Evolutionary conservation across 2,113 vertebrate genomes (phyloP).

Genomic region (Varanus salvator): DNA sequence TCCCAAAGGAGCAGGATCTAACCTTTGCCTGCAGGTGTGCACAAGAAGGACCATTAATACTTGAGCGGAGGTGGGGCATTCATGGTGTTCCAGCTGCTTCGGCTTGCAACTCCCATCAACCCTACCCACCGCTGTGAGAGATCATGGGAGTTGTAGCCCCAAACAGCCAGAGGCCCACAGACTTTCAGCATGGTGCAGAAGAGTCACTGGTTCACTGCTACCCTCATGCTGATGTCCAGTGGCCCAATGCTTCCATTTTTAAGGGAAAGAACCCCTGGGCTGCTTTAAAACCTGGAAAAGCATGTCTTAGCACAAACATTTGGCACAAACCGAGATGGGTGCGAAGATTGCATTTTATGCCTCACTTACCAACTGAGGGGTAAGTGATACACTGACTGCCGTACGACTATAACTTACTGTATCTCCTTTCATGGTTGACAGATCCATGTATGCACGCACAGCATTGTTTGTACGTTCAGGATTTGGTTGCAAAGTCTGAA

Average conservation of each 20-base stretch:
- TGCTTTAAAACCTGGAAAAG: background rate
- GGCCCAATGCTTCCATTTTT: background rate
- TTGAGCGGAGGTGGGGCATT: too few species aligned
- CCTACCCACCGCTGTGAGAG: too few species aligned
- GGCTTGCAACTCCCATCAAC: too few species aligned
- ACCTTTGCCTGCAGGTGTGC: background rate
- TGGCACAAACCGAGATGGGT: background rate
- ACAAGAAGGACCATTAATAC: background rate
- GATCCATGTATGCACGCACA: background rate
- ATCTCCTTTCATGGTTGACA: background rate
- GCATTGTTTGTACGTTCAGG: background rate
- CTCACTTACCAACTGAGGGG: background rate
- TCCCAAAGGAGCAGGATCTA: background rate
- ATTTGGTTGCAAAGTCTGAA: background rate
- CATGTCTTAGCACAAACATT: too few species aligned
- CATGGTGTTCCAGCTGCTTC: too few species aligned
- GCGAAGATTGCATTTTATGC: background rate
- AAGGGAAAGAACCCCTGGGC: background rate
- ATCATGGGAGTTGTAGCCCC: too few species aligned
- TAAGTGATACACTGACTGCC: background rate
- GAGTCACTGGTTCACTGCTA: background rate
- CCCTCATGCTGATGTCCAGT: background rate
- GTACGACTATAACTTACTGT: background rate
- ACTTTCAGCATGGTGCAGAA: background rate
- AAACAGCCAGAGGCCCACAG: too few species aligned